phyloP scores from a whole-genome alignment of 2,888 invertebrate genomes.

The Scaptomyza reducta region DNA sequence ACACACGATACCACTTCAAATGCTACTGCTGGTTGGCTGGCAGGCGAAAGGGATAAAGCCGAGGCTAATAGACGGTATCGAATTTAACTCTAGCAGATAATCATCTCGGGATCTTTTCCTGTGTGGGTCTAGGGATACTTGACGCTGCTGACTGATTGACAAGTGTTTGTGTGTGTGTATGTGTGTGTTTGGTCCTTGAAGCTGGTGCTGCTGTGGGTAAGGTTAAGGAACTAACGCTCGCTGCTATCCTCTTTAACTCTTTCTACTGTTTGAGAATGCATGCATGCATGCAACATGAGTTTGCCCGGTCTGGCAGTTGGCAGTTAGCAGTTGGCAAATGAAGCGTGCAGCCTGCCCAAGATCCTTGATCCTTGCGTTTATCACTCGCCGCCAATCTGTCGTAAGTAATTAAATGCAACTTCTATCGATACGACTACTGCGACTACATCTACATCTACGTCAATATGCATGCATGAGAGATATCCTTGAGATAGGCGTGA shows the following conservation, averaged over 20 bases:
- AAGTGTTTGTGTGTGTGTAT: slow-evolving; percentile 27
- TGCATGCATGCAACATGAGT: slow-evolving; percentile 14
- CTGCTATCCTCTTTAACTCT: slow-evolving; percentile 23
- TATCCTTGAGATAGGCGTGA: slow-evolving; percentile 27
- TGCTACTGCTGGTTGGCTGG: slow-evolving; percentile 33
- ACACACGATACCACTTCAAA: slow-evolving; percentile 83
- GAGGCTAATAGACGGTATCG: slow-evolving; percentile 83
- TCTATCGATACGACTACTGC: slow-evolving; percentile 43
- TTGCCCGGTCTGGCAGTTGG: slow-evolving; percentile 50
- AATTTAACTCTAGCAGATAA: slow-evolving; percentile 83
- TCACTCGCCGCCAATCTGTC: slow-evolving; percentile 49
- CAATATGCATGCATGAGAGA: slow-evolving; percentile 5
- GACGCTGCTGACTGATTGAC: slow-evolving; percentile 44
- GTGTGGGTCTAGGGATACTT: slow-evolving; percentile 75
- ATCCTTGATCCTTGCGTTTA: slow-evolving; percentile 38
- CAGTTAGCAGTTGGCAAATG: slow-evolving; percentile 39
- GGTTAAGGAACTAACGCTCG: slow-evolving; percentile 46
- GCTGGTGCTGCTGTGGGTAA: slow-evolving; percentile 16
- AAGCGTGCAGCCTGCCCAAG: slow-evolving; percentile 46
- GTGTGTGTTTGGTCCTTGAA: slow-evolving; percentile 24
- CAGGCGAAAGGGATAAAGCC: slow-evolving; percentile 74
- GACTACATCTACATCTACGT: slow-evolving; percentile 5
- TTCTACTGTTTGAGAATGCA: slow-evolving; percentile 15
- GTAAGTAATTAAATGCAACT: slow-evolving; percentile 72
- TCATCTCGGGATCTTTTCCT: slow-evolving; percentile 62